Evolutionary conservation across 2,888 invertebrate genomes (phyloP).

Genomic region (Macrophya alboannulata): DNA sequence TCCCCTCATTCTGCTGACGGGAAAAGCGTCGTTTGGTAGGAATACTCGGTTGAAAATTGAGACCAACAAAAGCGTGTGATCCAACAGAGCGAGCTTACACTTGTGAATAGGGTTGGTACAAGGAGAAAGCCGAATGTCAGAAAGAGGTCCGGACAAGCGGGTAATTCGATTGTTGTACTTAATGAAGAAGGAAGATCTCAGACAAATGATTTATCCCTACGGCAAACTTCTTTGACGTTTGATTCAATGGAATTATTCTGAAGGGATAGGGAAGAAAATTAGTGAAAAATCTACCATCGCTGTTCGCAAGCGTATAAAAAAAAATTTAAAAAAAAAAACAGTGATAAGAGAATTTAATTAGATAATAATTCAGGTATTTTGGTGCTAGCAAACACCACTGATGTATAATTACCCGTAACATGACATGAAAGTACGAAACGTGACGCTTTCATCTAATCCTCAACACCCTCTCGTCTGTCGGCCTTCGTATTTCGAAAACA

Average conservation of each 20-base stretch:
- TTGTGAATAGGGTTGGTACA: background rate
- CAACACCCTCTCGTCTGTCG: background rate
- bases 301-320: background rate
- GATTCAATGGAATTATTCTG: background rate
- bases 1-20: background rate
- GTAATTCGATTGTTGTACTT: slow-evolving; percentile 28
- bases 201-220: slow-evolving; percentile 10
- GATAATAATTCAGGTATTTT: background rate
- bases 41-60: background rate
- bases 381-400: background rate
- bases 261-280: background rate
- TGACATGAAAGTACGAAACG: slow-evolving; percentile 29
- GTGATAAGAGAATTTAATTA: background rate
- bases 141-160: slow-evolving; percentile 25
- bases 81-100: background rate
- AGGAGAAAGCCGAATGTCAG: background rate
- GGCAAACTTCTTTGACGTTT: background rate
- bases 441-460: slow-evolving; percentile 32
- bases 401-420: slow-evolving; percentile 27
- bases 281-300: background rate
- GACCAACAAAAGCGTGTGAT: background rate
- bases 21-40: background rate
- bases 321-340: background rate
- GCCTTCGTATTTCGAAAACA: slow-evolving; percentile 20
- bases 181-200: background rate